Evolutionary conservation across 2,113 vertebrate genomes (phyloP).

Genomic region (Plotosus lineatus): DNA sequence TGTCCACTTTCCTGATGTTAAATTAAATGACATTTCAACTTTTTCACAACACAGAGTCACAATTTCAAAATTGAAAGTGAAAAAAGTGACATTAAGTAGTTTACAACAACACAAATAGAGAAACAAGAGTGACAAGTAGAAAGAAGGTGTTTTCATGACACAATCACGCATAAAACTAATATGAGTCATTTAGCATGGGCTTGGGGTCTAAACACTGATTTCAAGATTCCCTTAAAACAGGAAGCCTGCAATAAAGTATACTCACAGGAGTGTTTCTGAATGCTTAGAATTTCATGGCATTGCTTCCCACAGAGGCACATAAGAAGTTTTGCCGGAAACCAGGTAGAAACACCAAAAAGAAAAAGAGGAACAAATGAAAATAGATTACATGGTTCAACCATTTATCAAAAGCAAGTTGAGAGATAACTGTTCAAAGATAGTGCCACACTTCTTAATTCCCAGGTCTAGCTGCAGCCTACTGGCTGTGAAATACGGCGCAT

Average conservation of each 20-base stretch:
- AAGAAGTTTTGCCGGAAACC: slow-evolving; percentile 24
- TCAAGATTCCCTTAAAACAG: slow-evolving; percentile 10
- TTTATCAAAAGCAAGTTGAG: slow-evolving; percentile 69
- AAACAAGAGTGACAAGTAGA: slow-evolving; percentile 8
- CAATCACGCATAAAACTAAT: slow-evolving; percentile 15
- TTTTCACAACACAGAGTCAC: too few relatives aligned
- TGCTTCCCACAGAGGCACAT: not conserved
- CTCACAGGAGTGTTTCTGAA: slow-evolving; percentile 20
- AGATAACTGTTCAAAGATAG: slow-evolving; percentile 66
- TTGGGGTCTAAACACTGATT: slow-evolving; percentile 16
- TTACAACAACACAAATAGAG: slow-evolving; percentile 25
- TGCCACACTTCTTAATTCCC: slow-evolving; percentile 47
- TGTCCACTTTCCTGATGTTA: not conserved
- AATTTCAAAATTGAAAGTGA: not conserved
- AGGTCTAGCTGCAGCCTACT: slow-evolving; percentile 36
- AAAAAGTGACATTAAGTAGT: not conserved
- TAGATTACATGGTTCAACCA: slow-evolving; percentile 59
- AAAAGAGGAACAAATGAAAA: slow-evolving; percentile 67
- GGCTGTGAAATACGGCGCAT: slow-evolving; percentile 22
- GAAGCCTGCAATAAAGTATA: slow-evolving; percentile 10
- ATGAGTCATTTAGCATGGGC: slow-evolving; percentile 7
- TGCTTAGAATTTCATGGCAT: slow-evolving; percentile 37
- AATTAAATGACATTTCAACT: not conserved
- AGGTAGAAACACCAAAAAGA: slow-evolving; percentile 41
- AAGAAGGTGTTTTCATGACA: not conserved